A percentile compares a stretch with the other conserved stretches of the same genome.
Conservation (phyloP, 2,797 vertebrate species). For the Falco biarmicus region DNA sequence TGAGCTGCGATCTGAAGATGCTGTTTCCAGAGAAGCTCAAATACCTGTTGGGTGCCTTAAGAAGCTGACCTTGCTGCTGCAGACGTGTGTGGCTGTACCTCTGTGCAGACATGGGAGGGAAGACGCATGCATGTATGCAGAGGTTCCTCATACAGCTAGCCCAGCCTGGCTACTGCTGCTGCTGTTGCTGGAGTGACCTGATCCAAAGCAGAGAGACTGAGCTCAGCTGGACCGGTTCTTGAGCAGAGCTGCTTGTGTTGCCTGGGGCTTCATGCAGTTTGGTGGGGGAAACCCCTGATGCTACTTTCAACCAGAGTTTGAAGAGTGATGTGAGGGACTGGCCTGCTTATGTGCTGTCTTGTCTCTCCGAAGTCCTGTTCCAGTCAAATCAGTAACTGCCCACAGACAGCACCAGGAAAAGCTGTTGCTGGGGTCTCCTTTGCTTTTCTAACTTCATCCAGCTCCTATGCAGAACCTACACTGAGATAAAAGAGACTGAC, state of each 20-base stretch:
- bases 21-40: neutral
- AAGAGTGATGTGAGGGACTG: neutral
- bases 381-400: neutral
- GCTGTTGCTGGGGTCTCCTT: conserved; percentile 34
- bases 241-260: neutral
- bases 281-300: neutral
- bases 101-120: neutral
- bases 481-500: conserved; percentile 55
- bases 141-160: neutral
- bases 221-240: neutral
- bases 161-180: neutral
- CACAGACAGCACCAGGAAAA: neutral
- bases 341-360: neutral
- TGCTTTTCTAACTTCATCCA: conserved; percentile 38
- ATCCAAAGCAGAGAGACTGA: neutral
- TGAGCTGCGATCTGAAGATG: neutral
- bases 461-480: conserved; percentile 47
- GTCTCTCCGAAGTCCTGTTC: neutral
- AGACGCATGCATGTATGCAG: neutral
- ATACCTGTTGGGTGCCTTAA: neutral
- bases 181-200: neutral
- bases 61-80: neutral
- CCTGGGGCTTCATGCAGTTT: neutral
- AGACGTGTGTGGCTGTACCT: neutral
- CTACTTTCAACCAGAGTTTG: neutral